Percentiles rank a stretch among this genome's conserved stretches.
phyloP scores from a whole-genome alignment of 2,113 vertebrate species.

The Zingel zingel region DNA sequence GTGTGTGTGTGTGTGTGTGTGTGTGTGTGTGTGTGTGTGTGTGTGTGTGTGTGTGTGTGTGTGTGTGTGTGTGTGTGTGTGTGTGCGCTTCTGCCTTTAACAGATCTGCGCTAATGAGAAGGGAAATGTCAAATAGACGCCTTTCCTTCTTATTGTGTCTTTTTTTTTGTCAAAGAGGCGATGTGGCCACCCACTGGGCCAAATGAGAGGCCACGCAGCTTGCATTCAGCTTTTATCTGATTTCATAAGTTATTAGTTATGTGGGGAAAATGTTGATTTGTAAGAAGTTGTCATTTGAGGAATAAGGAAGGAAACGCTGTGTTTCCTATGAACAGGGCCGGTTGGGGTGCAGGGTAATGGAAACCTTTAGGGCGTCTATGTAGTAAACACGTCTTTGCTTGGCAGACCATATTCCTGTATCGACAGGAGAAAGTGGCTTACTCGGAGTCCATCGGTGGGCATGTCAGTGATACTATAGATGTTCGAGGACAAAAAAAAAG shows the following conservation, averaged over 20 bases:
- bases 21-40: neutral
- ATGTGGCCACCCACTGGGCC: neutral
- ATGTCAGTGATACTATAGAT: too few relatives aligned
- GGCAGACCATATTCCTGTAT: neutral
- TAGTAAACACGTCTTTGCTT: neutral
- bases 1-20: constrained; percentile 8
- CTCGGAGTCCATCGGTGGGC: too few relatives aligned
- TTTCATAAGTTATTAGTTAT: neutral
- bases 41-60: constrained; percentile 18
- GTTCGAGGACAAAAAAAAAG: too few relatives aligned
- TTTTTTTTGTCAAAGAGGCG: neutral
- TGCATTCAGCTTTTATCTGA: constrained; percentile 2
- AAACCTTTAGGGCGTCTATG: neutral
- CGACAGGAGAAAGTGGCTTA: neutral
- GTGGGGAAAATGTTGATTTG: neutral
- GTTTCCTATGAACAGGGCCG: neutral
- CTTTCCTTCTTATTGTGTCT: neutral
- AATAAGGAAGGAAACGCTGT: neutral
- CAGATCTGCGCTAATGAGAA: constrained; percentile 43
- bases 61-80: constrained; percentile 2
- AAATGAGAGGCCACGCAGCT: neutral
- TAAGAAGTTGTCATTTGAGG: neutral
- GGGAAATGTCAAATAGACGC: constrained; percentile 36
- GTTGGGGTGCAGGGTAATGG: neutral
- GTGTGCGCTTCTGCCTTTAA: neutral